Base-by-base conservation (phyloP, 2,113 vertebrate species). In the Pomatostomus ruficeps region DNA sequence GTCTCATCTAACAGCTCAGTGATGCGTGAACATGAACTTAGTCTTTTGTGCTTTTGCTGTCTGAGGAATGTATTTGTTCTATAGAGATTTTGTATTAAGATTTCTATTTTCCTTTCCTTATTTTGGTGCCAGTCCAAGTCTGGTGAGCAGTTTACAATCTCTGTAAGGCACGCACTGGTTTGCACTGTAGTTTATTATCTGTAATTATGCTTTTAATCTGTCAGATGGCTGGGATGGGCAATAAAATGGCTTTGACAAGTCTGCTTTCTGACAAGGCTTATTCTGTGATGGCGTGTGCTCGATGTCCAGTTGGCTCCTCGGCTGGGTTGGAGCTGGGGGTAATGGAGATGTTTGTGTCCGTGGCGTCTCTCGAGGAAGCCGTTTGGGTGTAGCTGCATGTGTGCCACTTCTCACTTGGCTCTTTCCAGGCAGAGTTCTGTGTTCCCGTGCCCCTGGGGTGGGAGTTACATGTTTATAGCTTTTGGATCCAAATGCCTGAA, bases 381-480 rank as follows among this genome's bases (percentile, higher is more conserved):
- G 20, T 76, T 61, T 24, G 48, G 29, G 10, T 46, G 26, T 6
- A 42, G 59, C 54, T 77, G 18, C 4, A 0, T 1, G 10, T 18
- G 18, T 29, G 19, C 23, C 5, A 1, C 31, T n/a, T 33, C 10
- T 52, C 31, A 0, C 42, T 17, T 35, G 26, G n/a, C 31, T 28
- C 38, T 73, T 21, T n/a, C 4, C 26, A 43, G 68, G 21, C n/a
- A 36, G 35, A 40, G 23, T 25, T 48, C 36, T 54, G 76, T 55
- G 68, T 63, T 59, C 33, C 33, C 26, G 36, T 55, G 52, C 18
- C 18, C 14, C n/a, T 38, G 12, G 25, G 4, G 9, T 61, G 79
- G 54, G 29, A 45, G 11, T 80, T 58, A 12, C 3, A 11, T 0
- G 0, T 10, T 0, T 5, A 4, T 4, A 20, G 16, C 23, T 46